Conservation (phyloP, 2,888 invertebrate species). For the Philereme transversata region DNA sequence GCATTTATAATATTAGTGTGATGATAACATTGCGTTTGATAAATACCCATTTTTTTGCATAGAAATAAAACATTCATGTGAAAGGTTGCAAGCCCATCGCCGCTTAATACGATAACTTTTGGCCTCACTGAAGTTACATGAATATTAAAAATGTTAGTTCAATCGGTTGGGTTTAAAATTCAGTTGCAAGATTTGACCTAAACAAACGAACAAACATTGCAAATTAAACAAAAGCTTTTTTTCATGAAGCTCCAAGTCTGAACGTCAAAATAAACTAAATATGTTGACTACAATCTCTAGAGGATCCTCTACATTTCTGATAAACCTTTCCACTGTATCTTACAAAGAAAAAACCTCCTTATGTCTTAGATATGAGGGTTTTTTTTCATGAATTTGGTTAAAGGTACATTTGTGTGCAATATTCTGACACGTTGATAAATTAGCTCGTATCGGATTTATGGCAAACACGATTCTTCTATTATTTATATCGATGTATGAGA, state of each 20-base stretch:
- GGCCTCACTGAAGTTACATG: too few species aligned
- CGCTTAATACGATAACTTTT: too few species aligned
- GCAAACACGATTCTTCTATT: slow-evolving; percentile 43
- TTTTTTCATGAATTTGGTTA: slow-evolving; percentile 55
- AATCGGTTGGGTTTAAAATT: too few species aligned
- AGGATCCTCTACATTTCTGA: slow-evolving; percentile 42
- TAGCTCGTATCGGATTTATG: slow-evolving; percentile 50
- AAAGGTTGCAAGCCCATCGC: too few species aligned
- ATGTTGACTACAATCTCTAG: slow-evolving; percentile 60
- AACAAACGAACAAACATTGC: too few species aligned
- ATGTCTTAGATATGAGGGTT: slow-evolving; percentile 17
- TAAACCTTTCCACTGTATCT: slow-evolving; percentile 36
- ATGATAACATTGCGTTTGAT: too few species aligned
- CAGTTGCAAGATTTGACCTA: too few species aligned
- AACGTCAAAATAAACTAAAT: slow-evolving; percentile 58
- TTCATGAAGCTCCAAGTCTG: slow-evolving; percentile 12
- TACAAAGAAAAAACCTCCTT: slow-evolving; percentile 37
- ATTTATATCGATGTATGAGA: slow-evolving; percentile 50
- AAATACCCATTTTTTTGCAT: too few species aligned
- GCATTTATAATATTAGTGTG: too few species aligned
- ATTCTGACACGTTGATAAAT: slow-evolving; percentile 64
- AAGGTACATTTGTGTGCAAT: slow-evolving; percentile 55
- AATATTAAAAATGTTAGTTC: too few species aligned
- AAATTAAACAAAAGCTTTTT: too few species aligned
- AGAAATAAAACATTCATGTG: too few species aligned